These are phyloP conservation scores for Drosophila busckii DNA, from an alignment of 1,140 invertebrate species.

Conservation along the genomic window DNA sequence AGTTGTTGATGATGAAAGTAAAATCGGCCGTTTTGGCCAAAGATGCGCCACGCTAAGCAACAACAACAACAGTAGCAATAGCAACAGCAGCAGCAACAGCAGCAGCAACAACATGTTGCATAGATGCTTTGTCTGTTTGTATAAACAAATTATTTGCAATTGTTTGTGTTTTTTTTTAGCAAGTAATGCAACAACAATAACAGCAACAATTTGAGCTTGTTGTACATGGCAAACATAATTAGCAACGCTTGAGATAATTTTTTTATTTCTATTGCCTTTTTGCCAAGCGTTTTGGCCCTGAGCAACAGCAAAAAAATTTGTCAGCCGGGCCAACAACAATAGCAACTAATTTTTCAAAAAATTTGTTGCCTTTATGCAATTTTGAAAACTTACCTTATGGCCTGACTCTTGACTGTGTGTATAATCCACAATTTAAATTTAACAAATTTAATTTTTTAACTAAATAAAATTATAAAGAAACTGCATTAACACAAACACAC, in stretches of 20 bases:
- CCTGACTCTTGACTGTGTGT: no score
- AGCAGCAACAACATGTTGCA: conserved; percentile 12
- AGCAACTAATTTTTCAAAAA: no score
- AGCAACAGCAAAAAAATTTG: no score
- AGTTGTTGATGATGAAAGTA: conserved; percentile 61
- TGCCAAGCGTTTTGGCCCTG: conserved; percentile 28
- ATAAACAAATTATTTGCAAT: conserved; percentile 36
- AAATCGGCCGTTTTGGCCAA: conserved; percentile 39
- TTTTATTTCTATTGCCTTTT: conserved; percentile 32
- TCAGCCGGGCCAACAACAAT: no score
- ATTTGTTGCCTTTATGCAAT: no score
- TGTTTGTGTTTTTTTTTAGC: conserved; percentile 34
- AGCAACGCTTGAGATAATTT: conserved; percentile 71
- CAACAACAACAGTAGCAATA: conserved; percentile 7
- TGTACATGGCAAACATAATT: conserved; percentile 59
- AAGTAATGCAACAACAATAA: conserved; percentile 24
- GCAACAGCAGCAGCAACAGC: conserved; percentile 2
- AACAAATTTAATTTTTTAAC: no score
- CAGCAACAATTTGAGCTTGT: conserved; percentile 32
- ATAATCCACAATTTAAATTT: no score
- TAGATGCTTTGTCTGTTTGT: no score
- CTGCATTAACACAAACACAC: conserved; percentile 15
- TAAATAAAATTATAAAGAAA: no score
- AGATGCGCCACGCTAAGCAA: conserved; percentile 18
- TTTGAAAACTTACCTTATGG: no score